These are phyloP conservation scores for Gisinianus flammeolus DNA, from an alignment of 2,888 invertebrate species.

Conservation along the genomic window DNA sequence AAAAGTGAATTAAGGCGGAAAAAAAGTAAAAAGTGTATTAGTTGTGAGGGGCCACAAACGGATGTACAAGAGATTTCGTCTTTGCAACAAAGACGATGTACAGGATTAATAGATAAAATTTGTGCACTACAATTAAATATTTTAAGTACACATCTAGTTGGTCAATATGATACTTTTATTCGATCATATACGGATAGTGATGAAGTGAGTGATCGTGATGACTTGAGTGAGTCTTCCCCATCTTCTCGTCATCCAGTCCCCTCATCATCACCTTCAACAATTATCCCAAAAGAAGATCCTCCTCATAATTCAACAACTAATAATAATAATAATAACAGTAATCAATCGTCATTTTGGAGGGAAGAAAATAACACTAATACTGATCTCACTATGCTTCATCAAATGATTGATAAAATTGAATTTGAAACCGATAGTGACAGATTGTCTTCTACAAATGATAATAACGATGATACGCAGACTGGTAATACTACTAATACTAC, in stretches of 20 bases:
- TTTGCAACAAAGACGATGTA: conserved; percentile 33
- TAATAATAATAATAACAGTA: background rate
- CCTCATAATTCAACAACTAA: too few species aligned
- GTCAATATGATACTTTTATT: conserved; percentile 33
- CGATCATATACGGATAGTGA: background rate
- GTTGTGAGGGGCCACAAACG: conserved; percentile 35
- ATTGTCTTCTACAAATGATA: background rate
- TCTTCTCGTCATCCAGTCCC: background rate
- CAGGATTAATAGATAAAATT: conserved; percentile 27
- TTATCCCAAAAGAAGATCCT: background rate
- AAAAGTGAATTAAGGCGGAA: background rate
- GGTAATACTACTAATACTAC: background rate
- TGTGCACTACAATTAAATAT: conserved; percentile 39
- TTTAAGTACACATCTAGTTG: conserved; percentile 35
- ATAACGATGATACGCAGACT: background rate
- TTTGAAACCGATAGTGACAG: conserved; percentile 15
- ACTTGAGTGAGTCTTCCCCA: background rate
- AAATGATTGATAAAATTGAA: conserved; percentile 37
- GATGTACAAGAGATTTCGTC: conserved; percentile 34
- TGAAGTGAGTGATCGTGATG: background rate
- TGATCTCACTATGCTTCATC: conserved; percentile 41
- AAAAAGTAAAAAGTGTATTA: conserved; percentile 33
- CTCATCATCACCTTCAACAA: background rate
- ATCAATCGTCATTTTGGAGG: conserved; percentile 18
- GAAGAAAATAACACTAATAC: conserved; percentile 25